These are phyloP conservation scores for Drosophila merina DNA, from an alignment of 2,888 invertebrate genomes.

Conservation along the genomic window DNA sequence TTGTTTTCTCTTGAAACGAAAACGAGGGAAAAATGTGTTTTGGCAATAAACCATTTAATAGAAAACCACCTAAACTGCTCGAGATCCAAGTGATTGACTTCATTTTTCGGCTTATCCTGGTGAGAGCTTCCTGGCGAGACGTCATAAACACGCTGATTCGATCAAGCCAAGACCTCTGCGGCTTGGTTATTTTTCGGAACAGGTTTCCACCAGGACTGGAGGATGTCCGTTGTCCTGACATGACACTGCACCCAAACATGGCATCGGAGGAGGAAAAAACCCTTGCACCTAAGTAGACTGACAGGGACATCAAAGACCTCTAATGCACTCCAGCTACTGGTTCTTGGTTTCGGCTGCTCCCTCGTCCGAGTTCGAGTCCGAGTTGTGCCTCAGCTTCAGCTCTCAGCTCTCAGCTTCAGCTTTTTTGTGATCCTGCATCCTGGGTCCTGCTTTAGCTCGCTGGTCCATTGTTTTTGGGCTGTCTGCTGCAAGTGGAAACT, in stretches of 20 bases:
- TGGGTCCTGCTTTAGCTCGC: neutral
- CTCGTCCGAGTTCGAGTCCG: neutral
- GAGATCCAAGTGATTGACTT: neutral
- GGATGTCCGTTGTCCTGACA: slow-evolving; percentile 13
- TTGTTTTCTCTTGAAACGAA: neutral
- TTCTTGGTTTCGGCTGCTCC: no score
- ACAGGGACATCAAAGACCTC: slow-evolving; percentile 9
- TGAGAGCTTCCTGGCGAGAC: neutral
- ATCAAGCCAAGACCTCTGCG: slow-evolving; percentile 6
- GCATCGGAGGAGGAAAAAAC: slow-evolving; percentile 13
- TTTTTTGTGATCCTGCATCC: neutral
- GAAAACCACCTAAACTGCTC: neutral
- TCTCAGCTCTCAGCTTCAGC: neutral
- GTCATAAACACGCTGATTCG: slow-evolving; percentile 24
- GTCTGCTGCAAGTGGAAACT: slow-evolving; percentile 34
- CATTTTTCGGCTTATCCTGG: neutral
- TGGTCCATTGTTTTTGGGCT: slow-evolving; percentile 1
- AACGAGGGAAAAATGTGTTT: neutral
- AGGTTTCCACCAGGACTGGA: neutral
- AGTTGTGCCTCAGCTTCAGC: neutral
- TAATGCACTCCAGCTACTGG: slow-evolving; percentile 9
- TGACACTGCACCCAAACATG: neutral
- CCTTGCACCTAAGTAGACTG: slow-evolving; percentile 25
- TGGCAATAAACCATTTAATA: no score
- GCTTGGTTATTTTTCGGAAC: slow-evolving; percentile 1